phyloP scores from a whole-genome alignment of 2,888 invertebrate genomes.

The Byasa hedistus region DNA sequence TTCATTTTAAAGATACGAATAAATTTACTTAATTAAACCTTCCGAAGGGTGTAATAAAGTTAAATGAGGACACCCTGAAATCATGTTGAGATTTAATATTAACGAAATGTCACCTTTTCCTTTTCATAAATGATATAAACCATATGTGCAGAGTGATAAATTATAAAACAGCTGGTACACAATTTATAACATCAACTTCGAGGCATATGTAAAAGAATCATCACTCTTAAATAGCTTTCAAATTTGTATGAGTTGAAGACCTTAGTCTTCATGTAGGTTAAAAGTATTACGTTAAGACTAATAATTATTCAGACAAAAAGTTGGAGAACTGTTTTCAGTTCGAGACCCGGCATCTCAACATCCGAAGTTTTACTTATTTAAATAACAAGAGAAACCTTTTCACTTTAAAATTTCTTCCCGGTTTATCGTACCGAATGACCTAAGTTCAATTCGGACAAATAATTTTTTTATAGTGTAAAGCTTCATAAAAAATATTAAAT shows the following conservation, averaged over 20 bases:
- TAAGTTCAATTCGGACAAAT: background rate
- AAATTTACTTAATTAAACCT: conserved; percentile 26
- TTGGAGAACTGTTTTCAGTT: conserved; percentile 13
- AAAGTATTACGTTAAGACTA: too few species aligned
- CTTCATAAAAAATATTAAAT: too few species aligned
- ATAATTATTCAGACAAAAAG: conserved; percentile 15
- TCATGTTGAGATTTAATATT: conserved; percentile 11
- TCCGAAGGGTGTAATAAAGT: conserved; percentile 26
- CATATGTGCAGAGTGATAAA: too few species aligned
- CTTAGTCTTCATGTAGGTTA: too few species aligned
- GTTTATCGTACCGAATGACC: background rate
- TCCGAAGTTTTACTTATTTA: conserved; percentile 55
- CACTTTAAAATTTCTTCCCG: conserved; percentile 33
- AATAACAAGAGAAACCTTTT: conserved; percentile 74
- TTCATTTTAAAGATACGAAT: conserved; percentile 29
- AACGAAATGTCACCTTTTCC: too few species aligned
- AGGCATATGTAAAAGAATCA: too few species aligned
- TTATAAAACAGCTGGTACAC: too few species aligned
- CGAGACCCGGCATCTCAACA: conserved; percentile 14
- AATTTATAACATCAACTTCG: too few species aligned
- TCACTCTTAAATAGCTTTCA: too few species aligned
- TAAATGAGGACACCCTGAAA: conserved; percentile 18
- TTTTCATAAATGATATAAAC: too few species aligned
- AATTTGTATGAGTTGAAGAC: too few species aligned
- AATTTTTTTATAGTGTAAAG: too few species aligned